Base-by-base conservation (phyloP, 2,113 vertebrate genomes). In the Hydrolagus affinis region DNA sequence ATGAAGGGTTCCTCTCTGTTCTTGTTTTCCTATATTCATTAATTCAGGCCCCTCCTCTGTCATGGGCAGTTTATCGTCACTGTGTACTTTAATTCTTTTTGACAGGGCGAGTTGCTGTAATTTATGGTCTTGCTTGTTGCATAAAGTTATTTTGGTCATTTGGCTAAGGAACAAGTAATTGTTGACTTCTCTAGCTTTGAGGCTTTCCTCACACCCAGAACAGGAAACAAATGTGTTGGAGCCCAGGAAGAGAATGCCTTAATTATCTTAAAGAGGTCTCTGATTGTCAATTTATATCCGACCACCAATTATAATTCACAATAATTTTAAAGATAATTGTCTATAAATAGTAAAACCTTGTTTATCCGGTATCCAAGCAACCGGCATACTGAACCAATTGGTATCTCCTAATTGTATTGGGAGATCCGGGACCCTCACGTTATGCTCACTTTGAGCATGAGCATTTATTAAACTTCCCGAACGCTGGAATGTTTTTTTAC, bases 171-270 rank as follows among this genome's bases (percentile, higher is more conserved):
- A 83, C 23, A 30, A 70, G n/a, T 57, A 70, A 32, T 30, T 85
- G 11, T 44, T 25, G 19, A n/a, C 11, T 7, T 23, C 44, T 7
- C 15, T 14, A 4, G 11, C 32, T 25, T 70, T 70, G 17, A 28
- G 14, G 10, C 15, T 69, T 69, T 69, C 59, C 21, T 32, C 10
- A 86, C 85, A 69, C 86, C 30, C 66, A 64, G 85, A 85, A 87
- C 87, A 75, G 19, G 80, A 70, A 86, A 78, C 89, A 86, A 83
- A 85, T 87, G 90, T 89, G 88, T 85, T 87, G 87, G 85, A 86
- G 86, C 89, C 88, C 88, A 87, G 75, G 88, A 88, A 88, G 86
- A 86, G 86, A 86, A 87, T 89, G 77, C 86, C 86, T 88, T 86
- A 86, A 85, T 30, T 75, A 71, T 85, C 66, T 57, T 86, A 85